Conservation (phyloP, 2,113 vertebrate species). For the Heterocephalus glaber region DNA sequence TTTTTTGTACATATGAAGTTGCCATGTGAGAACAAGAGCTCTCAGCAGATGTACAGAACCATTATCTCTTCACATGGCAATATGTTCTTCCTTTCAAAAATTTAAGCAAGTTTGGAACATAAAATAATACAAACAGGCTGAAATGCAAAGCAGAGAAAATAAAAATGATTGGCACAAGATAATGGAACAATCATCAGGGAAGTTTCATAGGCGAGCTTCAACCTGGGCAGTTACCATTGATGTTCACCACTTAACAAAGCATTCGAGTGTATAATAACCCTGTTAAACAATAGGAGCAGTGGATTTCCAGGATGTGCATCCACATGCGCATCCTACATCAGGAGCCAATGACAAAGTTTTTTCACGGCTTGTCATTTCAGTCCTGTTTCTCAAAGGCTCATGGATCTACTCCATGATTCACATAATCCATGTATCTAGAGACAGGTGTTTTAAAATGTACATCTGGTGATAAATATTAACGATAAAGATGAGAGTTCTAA, state of each 20-base stretch:
- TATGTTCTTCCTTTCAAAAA: conserved; percentile 66
- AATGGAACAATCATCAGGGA: not conserved
- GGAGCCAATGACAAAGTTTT: not conserved
- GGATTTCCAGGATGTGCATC: not conserved
- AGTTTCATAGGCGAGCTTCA: not conserved
- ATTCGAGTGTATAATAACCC: not conserved
- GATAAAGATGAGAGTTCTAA: not conserved
- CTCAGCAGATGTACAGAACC: conserved; percentile 63
- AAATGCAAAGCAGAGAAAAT: conserved; percentile 46
- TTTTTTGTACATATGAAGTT: conserved; percentile 50
- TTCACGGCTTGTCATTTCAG: not conserved
- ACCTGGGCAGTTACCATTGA: not conserved
- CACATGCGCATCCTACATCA: not conserved
- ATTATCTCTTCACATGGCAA: conserved; percentile 67
- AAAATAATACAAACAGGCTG: conserved; percentile 50
- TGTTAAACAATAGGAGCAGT: not conserved
- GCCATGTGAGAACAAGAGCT: conserved; percentile 23
- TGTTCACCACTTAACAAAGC: not conserved
- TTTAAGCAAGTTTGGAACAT: conserved; percentile 46
- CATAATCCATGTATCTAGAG: conserved; percentile 29
- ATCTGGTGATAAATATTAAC: conserved; percentile 59
- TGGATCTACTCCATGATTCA: not conserved
- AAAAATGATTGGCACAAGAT: not conserved
- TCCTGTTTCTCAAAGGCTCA: not conserved
- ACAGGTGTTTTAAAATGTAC: conserved; percentile 33